Base-by-base conservation (phyloP, 1,140 invertebrate species). In the Drosophila sproati region DNA sequence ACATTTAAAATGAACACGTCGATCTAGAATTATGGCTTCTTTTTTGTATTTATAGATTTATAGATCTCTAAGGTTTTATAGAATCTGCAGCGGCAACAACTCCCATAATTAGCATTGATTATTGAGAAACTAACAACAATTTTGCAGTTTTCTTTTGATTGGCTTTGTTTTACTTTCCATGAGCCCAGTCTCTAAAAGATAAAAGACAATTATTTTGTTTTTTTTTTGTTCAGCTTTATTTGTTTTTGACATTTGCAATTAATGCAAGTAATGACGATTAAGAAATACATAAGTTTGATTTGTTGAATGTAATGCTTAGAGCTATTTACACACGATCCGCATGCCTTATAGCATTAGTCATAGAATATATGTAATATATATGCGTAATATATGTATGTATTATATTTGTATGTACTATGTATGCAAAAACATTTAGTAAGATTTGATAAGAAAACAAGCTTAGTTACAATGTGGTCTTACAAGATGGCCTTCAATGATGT, bases 211-310 rank as follows among this genome's bases (percentile, higher is more conserved):
- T 28, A 8, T 12, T 20, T 50, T 31, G n/a, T 73, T 64, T 45
- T 61, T 82, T 62, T 78, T 78, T 73, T 29, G 67, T 41, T 87
- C 83, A 80, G 83, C 77, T 88, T 87, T 87, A 88, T 88, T 87
- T 82, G 59, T 75, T 77, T 77, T 66, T 86, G 59, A 76, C 74
- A 54, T 69, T 72, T 57, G 67, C 60, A 35, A 20, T 20, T 20
- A 73, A 72, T 73, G 74, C 74, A 81, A 71, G 70, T 63, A 39
- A 39, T 74, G 77, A 81, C 69, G 75, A 78, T 82, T 77, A 73
- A 87, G 78, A 76, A 69, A 76, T 87, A 87, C 71, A 86, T 67
- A 87, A 37, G 31, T 62, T 63, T 73, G 68, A 64, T 63, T 80
- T 73, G 39, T 50, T 67, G 68, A 71, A 87, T 87, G 73, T 59